Conservation (phyloP, 2,888 invertebrate species). For the Xiphydria camelus region DNA sequence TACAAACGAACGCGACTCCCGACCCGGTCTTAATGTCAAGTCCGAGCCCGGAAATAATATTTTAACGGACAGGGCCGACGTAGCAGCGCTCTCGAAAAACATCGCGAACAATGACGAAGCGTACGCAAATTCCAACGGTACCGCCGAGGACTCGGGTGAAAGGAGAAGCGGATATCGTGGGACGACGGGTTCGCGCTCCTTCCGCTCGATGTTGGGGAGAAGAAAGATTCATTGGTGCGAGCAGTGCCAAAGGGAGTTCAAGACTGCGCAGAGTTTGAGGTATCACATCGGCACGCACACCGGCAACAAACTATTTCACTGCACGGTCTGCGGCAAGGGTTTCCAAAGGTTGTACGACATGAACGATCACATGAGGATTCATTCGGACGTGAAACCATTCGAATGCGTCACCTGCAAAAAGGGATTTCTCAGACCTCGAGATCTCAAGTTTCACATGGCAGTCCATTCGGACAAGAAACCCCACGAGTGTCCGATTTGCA, state of each 20-base stretch:
- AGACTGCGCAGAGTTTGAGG: not conserved
- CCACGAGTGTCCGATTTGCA: not conserved
- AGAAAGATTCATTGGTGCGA: constrained; percentile 2
- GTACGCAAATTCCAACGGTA: not conserved
- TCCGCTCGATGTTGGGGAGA: not conserved
- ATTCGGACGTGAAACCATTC: constrained; percentile 12
- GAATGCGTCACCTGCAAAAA: constrained; percentile 8
- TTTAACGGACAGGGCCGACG: not conserved
- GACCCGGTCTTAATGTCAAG: not conserved
- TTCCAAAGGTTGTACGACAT: constrained; percentile 1
- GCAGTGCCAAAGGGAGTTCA: constrained; percentile 2
- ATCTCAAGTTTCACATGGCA: constrained; percentile 1
- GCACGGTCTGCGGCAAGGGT: constrained; percentile 5
- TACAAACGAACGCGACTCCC: not conserved
- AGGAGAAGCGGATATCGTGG: not conserved
- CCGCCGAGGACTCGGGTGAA: not conserved
- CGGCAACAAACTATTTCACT: constrained; percentile 8
- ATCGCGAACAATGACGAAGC: not conserved
- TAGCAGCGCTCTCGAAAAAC: not conserved
- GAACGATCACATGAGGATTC: constrained; percentile 5
- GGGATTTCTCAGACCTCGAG: constrained; percentile 2
- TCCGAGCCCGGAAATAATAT: not conserved
- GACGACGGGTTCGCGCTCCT: not conserved
- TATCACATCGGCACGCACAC: constrained; percentile 6
- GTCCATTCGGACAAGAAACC: constrained; percentile 4